Conservation (phyloP, 2,113 vertebrate genomes). For the Sander lucioperca region DNA sequence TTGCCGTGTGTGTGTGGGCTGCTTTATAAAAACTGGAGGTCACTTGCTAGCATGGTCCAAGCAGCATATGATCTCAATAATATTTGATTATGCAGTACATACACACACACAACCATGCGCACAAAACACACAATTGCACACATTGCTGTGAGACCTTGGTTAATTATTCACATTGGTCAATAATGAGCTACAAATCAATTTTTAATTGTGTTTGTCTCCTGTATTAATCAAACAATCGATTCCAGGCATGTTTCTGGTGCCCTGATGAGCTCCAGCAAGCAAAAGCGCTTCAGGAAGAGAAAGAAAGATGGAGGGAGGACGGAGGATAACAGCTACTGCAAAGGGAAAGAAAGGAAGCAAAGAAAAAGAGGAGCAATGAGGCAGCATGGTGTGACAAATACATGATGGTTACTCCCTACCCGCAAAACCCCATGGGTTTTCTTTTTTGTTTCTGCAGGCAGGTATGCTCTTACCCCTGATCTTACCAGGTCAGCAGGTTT, state of each 20-base stretch:
- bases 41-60: background rate
- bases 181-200: conserved; percentile 72
- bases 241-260: conserved; percentile 47
- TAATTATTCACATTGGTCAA: conserved; percentile 75
- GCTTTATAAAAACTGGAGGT: background rate
- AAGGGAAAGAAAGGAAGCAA: conserved; percentile 7
- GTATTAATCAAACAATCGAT: conserved; percentile 73
- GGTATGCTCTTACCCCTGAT: conserved; percentile 30
- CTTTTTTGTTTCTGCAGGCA: conserved; percentile 35
- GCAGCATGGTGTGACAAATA: conserved; percentile 29
- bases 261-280: conserved; percentile 38
- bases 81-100: conserved; percentile 4
- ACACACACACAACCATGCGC: background rate
- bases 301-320: conserved; percentile 10
- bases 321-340: conserved; percentile 13
- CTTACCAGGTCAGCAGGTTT: conserved; percentile 37
- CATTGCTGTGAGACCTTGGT: conserved; percentile 43
- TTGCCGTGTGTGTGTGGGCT: background rate
- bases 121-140: background rate
- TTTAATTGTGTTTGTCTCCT: conserved; percentile 76
- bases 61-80: background rate
- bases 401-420: conserved; percentile 12
- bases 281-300: conserved; percentile 28
- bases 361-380: conserved; percentile 2
- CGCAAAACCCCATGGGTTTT: conserved; percentile 3